Percentiles rank a stretch among this genome's conserved stretches.
Conservation (phyloP, 1,140 invertebrate genomes). For the Trissolcus basalis region DNA sequence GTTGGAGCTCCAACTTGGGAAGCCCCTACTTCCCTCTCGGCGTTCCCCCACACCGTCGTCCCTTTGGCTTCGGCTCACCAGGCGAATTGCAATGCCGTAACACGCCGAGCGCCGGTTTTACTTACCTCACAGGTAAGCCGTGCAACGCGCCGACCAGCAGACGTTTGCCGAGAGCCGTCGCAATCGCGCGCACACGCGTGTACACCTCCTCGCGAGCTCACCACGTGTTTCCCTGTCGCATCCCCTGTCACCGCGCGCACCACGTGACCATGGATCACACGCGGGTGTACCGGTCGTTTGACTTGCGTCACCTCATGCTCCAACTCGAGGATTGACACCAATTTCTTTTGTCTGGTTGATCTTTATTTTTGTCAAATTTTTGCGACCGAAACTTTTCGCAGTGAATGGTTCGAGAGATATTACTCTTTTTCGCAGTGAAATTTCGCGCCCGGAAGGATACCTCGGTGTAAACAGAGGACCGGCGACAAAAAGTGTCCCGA, state of each 20-base stretch:
- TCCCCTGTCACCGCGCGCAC: background rate
- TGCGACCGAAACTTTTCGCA: background rate
- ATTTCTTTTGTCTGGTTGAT: background rate
- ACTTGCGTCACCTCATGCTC: constrained; percentile 11
- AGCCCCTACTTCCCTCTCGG: constrained; percentile 37
- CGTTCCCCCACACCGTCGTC: constrained; percentile 39
- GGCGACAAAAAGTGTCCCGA: constrained; percentile 33
- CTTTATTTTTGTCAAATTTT: background rate
- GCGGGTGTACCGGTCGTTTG: constrained; percentile 29
- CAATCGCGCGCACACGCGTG: constrained; percentile 44
- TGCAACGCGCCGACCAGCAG: constrained; percentile 49
- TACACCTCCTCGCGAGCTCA: constrained; percentile 11
- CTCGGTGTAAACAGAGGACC: too few relatives aligned
- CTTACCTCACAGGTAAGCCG: constrained; percentile 74
- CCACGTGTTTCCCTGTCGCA: constrained; percentile 20
- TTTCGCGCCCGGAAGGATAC: constrained; percentile 10
- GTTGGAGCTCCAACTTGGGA: constrained; percentile 42
- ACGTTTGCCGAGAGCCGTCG: too few relatives aligned
- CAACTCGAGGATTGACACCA: constrained; percentile 23
- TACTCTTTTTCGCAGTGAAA: too few relatives aligned
- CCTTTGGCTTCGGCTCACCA: constrained; percentile 47
- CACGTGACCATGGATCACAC: constrained; percentile 49
- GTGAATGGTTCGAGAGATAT: background rate
- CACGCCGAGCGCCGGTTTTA: constrained; percentile 72
- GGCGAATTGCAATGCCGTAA: constrained; percentile 74